Evolutionary conservation across 1,140 invertebrate species (phyloP), one percentile per base, ranked within the genome.

Genomic region (Eupristina koningsbergeri): DNA sequence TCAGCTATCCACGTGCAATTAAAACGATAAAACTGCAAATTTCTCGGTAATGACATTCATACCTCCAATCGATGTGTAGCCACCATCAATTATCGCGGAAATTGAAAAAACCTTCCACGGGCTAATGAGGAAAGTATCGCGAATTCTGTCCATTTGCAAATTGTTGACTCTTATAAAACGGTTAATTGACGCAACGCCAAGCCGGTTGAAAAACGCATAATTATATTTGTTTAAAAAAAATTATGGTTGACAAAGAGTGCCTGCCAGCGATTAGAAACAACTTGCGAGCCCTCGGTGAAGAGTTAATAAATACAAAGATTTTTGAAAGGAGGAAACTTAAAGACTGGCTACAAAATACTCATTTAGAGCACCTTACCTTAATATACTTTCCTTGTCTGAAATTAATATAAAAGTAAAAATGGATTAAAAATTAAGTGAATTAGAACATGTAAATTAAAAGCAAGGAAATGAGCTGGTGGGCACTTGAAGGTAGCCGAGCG

Each of bases 321-420:
- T n/a, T n/a, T 11, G 67, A 74, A 22, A 79, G 77, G 69, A 84
- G 77, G 75, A 84, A 80, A 80, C 53, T 80, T 31, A 84, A 84
- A 84, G 83, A 84, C 83, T 84, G 69, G 82, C 29, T 80, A 61
- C 63, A 74, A 76, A 84, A 84, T 84, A 80, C 83, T 80, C 83
- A 74, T 80, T 84, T 84, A 84, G 74, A 29, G 67, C 29, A 74
- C 36, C 47, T 84, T 84, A 75, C 58, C 69, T 79, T 50, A 69
- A 69, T 50, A 75, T 36, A 64, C 67, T 73, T 80, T 80, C 50
- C 41, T 76, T 76, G n/a, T 82, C 71, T 53, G 53, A 29, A 63
- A 81, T 71, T 69, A 71, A 71, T 58, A 71, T 58, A 39, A 39
- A 53, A 36, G 6, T n/a, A 77, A 26, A 69, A 64, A 31, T 8